Base-by-base conservation (phyloP, 2,797 vertebrate species). In the Melanotaenia pygmaea region DNA sequence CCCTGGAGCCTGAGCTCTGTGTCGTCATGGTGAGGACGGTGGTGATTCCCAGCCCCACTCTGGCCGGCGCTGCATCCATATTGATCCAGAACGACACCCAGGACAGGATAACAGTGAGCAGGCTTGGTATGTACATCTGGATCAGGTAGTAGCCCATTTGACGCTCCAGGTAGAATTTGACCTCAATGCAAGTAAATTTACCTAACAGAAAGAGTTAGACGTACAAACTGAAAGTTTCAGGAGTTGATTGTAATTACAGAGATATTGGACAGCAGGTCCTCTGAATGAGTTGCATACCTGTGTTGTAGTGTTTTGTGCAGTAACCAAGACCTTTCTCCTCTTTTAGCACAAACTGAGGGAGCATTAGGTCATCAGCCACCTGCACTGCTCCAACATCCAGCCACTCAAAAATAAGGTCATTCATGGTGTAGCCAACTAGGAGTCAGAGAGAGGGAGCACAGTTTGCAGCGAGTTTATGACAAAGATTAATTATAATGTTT, bases 61-160 rank as follows among this genome's bases (percentile, higher is more conserved):
- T 93, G 56, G 97, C 97, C 0, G 97, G 97, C 0, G 97, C 97
- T 0, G 97, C 97, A 0, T 98, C 97, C 97, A 98, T 98, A 87
- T 98, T 98, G 92, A 98, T 98, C 97, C 97, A 98, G 88, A 98
- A 98, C 16, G 97, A 98, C 57, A 98, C 94, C 97, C 97, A 98
- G 78, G 97, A 98, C 59, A 98, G 95, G 91, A 98, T 99, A 88
- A 98, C 96, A 0, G 97, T 99, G 76, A 98, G 95, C 35, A 99
- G 93, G 81, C 96, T 98, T 32, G 97, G 97, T 57, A 99, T 98
- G 90, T 98, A 99, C 97, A 98, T 99, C 95, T 99, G 97, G 92
- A 99, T 99, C 86, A 98, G 92, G 88, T 98, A 99, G 90, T 99
- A 98, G 70, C 97, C 97, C 97, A 99, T 98, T 85, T 99, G 97